Evolutionary conservation across 1,140 invertebrate genomes (phyloP).

Genomic region (Neodiprion pinetum): DNA sequence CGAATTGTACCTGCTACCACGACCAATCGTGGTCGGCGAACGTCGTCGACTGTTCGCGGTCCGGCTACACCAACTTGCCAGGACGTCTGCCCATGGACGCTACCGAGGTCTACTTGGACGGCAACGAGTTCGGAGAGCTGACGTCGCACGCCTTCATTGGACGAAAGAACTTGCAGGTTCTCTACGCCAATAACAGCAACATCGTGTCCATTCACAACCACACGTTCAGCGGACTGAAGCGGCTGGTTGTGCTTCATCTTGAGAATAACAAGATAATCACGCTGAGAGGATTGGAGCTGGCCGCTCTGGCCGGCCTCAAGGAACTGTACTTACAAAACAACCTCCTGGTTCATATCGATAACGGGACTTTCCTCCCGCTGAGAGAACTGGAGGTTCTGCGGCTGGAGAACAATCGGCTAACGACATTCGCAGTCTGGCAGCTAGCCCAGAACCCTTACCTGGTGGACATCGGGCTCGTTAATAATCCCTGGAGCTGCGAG

Average conservation of each 20-base stretch:
- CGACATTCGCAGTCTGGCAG: conserved; percentile 75
- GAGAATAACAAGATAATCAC: conserved; percentile 80
- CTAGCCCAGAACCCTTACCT: conserved; percentile 75
- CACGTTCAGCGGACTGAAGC: conserved; percentile 80
- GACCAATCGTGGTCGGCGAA: conserved; percentile 88
- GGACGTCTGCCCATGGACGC: conserved; percentile 86
- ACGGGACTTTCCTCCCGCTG: conserved; percentile 77
- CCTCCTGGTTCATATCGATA: conserved; percentile 77
- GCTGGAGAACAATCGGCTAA: conserved; percentile 79
- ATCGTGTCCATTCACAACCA: conserved; percentile 81
- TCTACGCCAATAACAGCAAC: conserved; percentile 85
- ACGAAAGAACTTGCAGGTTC: conserved; percentile 79
- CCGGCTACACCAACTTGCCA: conserved; percentile 77
- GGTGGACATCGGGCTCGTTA: conserved; percentile 74
- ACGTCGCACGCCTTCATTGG: conserved; percentile 85
- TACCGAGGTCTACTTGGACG: conserved; percentile 85
- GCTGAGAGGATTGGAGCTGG: conserved; percentile 78
- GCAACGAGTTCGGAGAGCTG: conserved; percentile 81
- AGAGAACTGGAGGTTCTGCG: conserved; percentile 82
- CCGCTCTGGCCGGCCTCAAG: conserved; percentile 73
- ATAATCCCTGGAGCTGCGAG: conserved; percentile 85
- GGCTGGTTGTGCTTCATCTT: conserved; percentile 75
- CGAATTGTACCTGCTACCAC: conserved; percentile 87
- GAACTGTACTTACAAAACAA: conserved; percentile 85
- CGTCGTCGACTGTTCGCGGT: conserved; percentile 82